Evolutionary conservation across 2,888 invertebrate genomes (phyloP), one percentile per base, ranked within the genome.

Genomic region (Drosophila melanosoma): DNA sequence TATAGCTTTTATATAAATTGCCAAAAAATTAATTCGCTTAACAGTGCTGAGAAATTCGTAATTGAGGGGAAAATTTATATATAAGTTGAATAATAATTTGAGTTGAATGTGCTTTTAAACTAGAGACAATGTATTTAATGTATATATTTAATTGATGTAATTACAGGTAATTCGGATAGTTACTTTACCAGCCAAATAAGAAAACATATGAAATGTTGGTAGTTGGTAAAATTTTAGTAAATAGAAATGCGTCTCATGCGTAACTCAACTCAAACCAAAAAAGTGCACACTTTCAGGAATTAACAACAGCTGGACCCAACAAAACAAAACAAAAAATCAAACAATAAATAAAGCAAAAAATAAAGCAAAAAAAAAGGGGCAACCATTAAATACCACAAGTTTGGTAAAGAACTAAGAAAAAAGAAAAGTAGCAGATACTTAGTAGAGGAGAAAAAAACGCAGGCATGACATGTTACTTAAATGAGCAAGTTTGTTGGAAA

Each of bases 401-500:
- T 52, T 23, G 35, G 35, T 10, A 12, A 20, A 20, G 51, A 48
- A 61, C 32, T 36, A 42, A 35, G 42, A 49, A 59, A 56, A 62
- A 59, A 65, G 48, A 65, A 32, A 40, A 59, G 51, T 29, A 40
- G 32, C 23, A 67, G 75, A 84, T 69, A 68, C 70, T 67, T 66
- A 57, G 54, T 48, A 49, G 49, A 69, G 76, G 29, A 56, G 58
- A 53, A 70, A 42, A 76, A 70, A 74, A 74, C 76, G 66, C 72
- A 77, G 81, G 76, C 79, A 77, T 85, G 85, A 87, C 85, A 85
- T 87, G 87, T 87, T 87, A 88, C 87, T 87, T 87, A 87, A 87
- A 87, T 88, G 83, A 86, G 89, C 84, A 89, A 87, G 78, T 91
- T 89, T 85, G 82, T 83, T 82, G 82, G 87, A 85, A 90, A 91